Base-by-base conservation (phyloP, 2,113 vertebrate species). In the Poeciliopsis occidentalis region DNA sequence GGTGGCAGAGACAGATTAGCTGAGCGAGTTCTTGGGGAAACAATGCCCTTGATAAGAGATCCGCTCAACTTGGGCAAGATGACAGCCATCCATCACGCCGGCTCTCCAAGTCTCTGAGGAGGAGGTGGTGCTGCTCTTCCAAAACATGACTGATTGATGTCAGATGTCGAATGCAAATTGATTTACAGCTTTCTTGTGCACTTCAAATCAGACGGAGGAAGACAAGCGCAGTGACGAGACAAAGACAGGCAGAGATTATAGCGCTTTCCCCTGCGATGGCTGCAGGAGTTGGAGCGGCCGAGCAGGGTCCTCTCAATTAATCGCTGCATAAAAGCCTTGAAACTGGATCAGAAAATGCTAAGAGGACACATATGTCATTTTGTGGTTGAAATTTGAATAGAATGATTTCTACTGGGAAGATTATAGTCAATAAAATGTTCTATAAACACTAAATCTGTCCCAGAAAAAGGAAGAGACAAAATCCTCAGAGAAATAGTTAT, bases 371-470 rank as follows among this genome's bases (percentile, higher is more conserved):
- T 8, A 80, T 85, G 80, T 84, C 74, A 57, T 79, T 83, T 76
- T 69, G 79, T 67, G 82, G 87, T 79, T 86, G 47, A 69, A 83
- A 85, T 85, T 91, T 82, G 64, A 67, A 90, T 91, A 69, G 90
- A 93, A 75, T 69, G 68, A 89, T 89, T 83, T 93, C 93, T 93
- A 93, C 92, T 94, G 95, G 75, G 84, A 92, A 94, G 95, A 92
- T 91, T 91, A 92, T 76, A 84, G 93, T 94, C 95, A 94, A 96
- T 96, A 96, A 95, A 94, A 92, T 81, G 84, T 93, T 92, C 94
- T 93, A 83, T 94, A 95, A 96, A 96, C 85, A 91, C 92, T 93
- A 92, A 87, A 78, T 64, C 17, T 47, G 65, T 5, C 64, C 88
- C 87, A 90, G 92, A 80, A 80, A 92, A 94, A 64, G 91, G 90